Evolutionary conservation across 1,140 invertebrate species (phyloP).

Genomic region (Sinonovacula constricta): DNA sequence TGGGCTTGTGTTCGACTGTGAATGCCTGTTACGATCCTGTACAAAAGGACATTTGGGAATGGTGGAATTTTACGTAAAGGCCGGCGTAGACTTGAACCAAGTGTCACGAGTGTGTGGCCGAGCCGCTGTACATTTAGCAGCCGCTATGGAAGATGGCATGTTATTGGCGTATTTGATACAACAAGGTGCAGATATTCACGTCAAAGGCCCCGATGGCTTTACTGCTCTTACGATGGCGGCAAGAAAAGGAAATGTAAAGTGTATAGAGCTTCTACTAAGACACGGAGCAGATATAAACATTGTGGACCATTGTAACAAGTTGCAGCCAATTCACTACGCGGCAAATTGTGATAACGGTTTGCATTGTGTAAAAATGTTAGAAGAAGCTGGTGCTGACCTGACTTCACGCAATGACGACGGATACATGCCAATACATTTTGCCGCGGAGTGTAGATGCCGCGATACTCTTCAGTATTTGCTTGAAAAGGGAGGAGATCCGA

Average conservation of each 20-base stretch:
- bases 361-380: neutral
- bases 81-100: neutral
- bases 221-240: slow-evolving; percentile 13
- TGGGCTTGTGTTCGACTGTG: neutral
- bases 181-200: neutral
- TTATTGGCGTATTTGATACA: neutral
- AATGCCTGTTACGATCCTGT: neutral
- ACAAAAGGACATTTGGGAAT: neutral
- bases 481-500: neutral
- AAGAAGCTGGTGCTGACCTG: neutral
- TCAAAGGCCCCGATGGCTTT: neutral
- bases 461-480: slow-evolving; percentile 3
- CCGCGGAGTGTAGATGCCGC: slow-evolving; percentile 6
- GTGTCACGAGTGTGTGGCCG: neutral
- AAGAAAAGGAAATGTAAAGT: slow-evolving; percentile 8
- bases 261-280: slow-evolving; percentile 16
- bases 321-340: neutral
- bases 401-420: neutral
- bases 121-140: neutral
- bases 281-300: neutral
- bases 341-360: neutral
- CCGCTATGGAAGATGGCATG: neutral
- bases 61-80: neutral
- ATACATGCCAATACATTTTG: slow-evolving; percentile 34
- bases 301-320: neutral